These are phyloP conservation scores for Cettia cetti DNA, from an alignment of 2,113 vertebrate species.

Conservation along the genomic window DNA sequence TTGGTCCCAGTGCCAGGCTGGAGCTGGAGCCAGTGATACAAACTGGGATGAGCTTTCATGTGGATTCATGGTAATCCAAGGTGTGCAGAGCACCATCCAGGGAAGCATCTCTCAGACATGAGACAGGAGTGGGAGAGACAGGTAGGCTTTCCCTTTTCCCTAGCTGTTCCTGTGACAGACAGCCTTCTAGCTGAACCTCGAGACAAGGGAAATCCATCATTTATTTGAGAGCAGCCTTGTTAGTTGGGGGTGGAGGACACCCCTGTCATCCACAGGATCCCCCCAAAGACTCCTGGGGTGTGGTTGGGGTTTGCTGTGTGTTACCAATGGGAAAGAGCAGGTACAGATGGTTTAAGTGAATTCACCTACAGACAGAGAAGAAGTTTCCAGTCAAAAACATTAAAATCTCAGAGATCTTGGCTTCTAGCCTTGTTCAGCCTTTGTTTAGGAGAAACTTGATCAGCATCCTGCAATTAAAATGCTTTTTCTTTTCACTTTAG, in stretches of 20 bases:
- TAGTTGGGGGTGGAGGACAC: background rate
- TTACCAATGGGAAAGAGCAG: background rate
- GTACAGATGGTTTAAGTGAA: background rate
- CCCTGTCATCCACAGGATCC: too few species aligned
- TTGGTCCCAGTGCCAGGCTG: background rate
- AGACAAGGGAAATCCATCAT: background rate
- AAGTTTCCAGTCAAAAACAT: background rate
- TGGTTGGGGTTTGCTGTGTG: background rate
- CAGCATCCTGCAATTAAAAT: background rate
- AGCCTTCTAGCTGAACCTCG: background rate
- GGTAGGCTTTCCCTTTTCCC: background rate
- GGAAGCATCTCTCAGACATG: background rate
- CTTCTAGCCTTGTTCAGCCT: background rate
- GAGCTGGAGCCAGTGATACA: background rate
- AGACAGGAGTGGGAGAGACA: background rate
- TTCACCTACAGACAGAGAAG: background rate
- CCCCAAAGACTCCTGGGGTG: accelerated
- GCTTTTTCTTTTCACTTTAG: slow-evolving; percentile 61
- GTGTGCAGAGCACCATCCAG: background rate
- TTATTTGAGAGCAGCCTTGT: background rate
- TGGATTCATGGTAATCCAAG: background rate
- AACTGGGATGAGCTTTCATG: background rate
- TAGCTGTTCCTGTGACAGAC: background rate
- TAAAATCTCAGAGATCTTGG: background rate
- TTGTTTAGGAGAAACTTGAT: background rate